Percentiles rank a stretch among this genome's conserved stretches.
These are phyloP conservation scores for Heterocephalus glaber DNA, from an alignment of 2,113 vertebrate species.

Conservation along the genomic window DNA sequence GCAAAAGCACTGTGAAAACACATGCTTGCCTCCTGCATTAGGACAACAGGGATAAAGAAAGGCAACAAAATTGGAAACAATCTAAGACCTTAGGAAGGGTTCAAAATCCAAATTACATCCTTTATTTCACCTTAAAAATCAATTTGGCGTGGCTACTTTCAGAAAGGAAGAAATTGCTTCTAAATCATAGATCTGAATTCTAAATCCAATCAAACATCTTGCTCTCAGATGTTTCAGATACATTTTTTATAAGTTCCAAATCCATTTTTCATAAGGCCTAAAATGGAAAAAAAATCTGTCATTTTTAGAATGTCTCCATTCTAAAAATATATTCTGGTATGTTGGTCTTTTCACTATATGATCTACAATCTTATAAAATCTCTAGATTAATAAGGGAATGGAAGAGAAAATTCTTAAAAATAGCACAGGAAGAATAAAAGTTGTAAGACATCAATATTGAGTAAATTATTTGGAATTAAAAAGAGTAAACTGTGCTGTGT, in stretches of 20 bases:
- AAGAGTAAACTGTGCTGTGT: background rate
- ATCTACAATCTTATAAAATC: constrained; percentile 54
- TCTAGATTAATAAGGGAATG: constrained; percentile 58
- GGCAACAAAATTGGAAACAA: constrained; percentile 44
- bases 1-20: background rate
- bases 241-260: constrained; percentile 85
- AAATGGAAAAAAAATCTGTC: constrained; percentile 82
- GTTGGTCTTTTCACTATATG: constrained; percentile 65
- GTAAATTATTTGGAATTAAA: constrained; percentile 27
- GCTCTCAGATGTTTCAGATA: constrained; percentile 84
- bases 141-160: constrained; percentile 66
- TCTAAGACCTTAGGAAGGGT: constrained; percentile 9
- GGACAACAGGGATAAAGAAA: background rate
- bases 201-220: constrained; percentile 83
- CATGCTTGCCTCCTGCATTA: background rate
- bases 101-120: constrained; percentile 72
- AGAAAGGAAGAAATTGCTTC: constrained; percentile 72
- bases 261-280: constrained; percentile 88
- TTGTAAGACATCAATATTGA: background rate
- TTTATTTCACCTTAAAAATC: constrained; percentile 74
- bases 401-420: background rate
- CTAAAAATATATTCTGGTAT: constrained; percentile 83
- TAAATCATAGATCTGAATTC: constrained; percentile 80
- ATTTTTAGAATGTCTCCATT: constrained; percentile 81
- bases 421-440: background rate